Base-by-base conservation (phyloP, 2,113 vertebrate species). In the Drymodes brunneopygia region DNA sequence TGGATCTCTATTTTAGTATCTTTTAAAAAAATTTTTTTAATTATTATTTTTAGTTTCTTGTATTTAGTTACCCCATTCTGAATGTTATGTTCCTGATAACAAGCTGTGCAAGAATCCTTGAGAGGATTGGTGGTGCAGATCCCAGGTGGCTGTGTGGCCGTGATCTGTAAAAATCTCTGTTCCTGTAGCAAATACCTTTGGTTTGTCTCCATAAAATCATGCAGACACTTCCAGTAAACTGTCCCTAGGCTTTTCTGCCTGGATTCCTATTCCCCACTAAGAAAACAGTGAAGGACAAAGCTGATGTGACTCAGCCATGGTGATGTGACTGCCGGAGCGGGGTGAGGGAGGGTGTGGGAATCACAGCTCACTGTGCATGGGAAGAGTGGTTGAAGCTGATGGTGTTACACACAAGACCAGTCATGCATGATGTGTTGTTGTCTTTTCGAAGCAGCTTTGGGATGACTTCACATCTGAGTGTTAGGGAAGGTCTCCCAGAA, bases 381-480 rank as follows among this genome's bases (percentile, higher is more conserved):
- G 53, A 64, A 65, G 66, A 38, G 20, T 0, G 18, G 45, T 10
- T 27, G 45, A 11, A 82, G 70, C 74, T 1, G 19, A 40, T 53
- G 7, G 10, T 33, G 58, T 77, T 86, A 40, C 40, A 44, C 87
- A 57, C 70, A 33, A 47, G 67, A 21, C 8, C 6, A 3, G 65
- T 56, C 95, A 84, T 20, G 51, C 72, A 2, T 38, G 38, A 20
- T 31, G 66, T 31, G 80, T 56, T 90, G 58, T 88, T 92, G 80
- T 73, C 50, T 88, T 95, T 94, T 47, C 9, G 28, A 60, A 75
- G 60, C 38, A 36, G 71, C 64, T 97, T 54, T 90, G 90, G 64
- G 74, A 47, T 81, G 44, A 54, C 58, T 51, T 86, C 67, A 90
- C 27, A 14, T 66, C 51, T 58, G 67, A 93, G 75, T 40, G 22